A percentile compares a stretch with the other conserved stretches of the same genome.
These are phyloP conservation scores for Chironomus riparius DNA, from an alignment of 2,888 invertebrate species.

Conservation along the genomic window DNA sequence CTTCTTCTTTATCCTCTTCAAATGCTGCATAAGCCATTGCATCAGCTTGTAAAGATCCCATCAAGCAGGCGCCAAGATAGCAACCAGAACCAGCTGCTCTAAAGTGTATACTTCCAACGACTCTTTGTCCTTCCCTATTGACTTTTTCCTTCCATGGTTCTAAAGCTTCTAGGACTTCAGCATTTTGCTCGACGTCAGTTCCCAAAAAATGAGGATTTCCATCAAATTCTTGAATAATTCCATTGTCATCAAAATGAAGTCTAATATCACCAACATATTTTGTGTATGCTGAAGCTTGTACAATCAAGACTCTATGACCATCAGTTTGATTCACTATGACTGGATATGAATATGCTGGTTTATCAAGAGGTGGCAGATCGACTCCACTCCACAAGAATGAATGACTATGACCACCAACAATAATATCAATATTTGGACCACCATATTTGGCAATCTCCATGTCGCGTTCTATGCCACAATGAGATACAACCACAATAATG, in stretches of 20 bases:
- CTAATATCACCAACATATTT: slow-evolving; percentile 71
- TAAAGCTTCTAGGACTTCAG: slow-evolving; percentile 49
- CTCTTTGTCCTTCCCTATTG: slow-evolving; percentile 46
- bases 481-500: slow-evolving; percentile 75
- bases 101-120: slow-evolving; percentile 52
- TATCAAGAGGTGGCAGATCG: slow-evolving; percentile 46
- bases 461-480: slow-evolving; percentile 65
- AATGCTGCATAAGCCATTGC: slow-evolving; percentile 45
- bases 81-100: slow-evolving; percentile 48
- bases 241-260: slow-evolving; percentile 57
- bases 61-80: slow-evolving; percentile 55
- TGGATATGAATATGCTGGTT: slow-evolving; percentile 57
- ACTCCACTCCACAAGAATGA: slow-evolving; percentile 61
- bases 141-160: slow-evolving; percentile 51
- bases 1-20: slow-evolving; percentile 40
- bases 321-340: slow-evolving; percentile 50
- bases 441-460: slow-evolving; percentile 54
- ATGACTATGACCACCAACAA: slow-evolving; percentile 78
- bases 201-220: slow-evolving; percentile 66
- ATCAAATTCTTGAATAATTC: slow-evolving; percentile 54
- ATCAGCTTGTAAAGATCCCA: slow-evolving; percentile 65
- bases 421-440: slow-evolving; percentile 62
- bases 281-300: slow-evolving; percentile 63
- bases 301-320: slow-evolving; percentile 47
- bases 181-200: slow-evolving; percentile 53